Evolutionary conservation across 2,888 invertebrate species (phyloP), one percentile per base, ranked within the genome.

Genomic region (Microlaimidae sp.): DNA sequence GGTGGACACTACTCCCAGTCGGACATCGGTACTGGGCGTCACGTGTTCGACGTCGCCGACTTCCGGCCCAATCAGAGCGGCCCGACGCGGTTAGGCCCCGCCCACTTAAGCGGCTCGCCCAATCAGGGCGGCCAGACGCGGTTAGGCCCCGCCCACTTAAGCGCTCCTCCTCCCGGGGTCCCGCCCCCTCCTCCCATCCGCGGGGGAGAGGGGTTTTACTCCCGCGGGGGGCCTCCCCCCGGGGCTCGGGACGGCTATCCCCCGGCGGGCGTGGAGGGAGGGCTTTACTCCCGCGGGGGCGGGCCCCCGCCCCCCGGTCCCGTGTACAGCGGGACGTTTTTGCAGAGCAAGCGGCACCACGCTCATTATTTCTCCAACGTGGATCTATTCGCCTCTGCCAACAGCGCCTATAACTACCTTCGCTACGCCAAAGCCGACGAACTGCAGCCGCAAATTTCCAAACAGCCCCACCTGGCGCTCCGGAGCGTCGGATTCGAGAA

Each of bases 401-500:
- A 56, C 7, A 41, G 24, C 10, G 57, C 52, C 0, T 62, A 57
- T 52, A 65, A 64, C 32, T 64, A 63, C 38, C 43, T 64, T 29
- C 60, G 62, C 51, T 64, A 56, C 23, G 49, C 50, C 3, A 56
- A 54, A 27, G 53, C 53, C 2, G 53, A 53, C 4, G 53, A 50
- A 29, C 40, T 56, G 25, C 49, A 21, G 2, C 42, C 26, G 29
- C 41, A 38, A 27, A 55, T 59, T 40, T 57, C 60, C 43, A 70
- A 70, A 53, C 64, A 67, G 61, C 73, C 75, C 45, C 72, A 72
- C 58, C 59, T 74, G 2, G 69, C 80, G 76, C 77, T 81, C 43
- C 76, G 80, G 64, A 78, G 77, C 63, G 71, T 81, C 69, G 78
- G 79, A 69, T 79, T 80, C 64, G 79, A 80, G 32, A 74, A 77